Evolutionary conservation across 2,113 vertebrate species (phyloP).

Genomic region (Colaptes auratus): DNA sequence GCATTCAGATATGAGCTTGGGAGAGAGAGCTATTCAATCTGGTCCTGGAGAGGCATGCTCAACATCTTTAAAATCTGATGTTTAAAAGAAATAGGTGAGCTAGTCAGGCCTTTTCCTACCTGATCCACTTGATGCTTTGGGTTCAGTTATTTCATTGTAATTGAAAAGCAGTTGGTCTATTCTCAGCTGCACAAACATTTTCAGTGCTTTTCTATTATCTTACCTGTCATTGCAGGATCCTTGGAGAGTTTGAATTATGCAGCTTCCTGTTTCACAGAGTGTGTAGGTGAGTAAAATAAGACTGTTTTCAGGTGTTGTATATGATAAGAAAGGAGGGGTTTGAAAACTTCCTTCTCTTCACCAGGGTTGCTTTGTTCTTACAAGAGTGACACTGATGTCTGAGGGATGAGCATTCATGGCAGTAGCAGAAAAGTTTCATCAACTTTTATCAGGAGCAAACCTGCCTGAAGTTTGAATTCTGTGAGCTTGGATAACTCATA

Average conservation of each 20-base stretch:
- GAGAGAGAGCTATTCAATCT: not conserved
- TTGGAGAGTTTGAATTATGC: not conserved
- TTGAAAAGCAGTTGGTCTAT: not conserved
- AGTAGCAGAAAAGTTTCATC: not conserved
- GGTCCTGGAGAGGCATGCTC: not conserved
- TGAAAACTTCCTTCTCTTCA: not conserved
- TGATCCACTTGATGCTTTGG: not conserved
- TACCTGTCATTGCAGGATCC: conserved; percentile 41
- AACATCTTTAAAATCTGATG: not conserved
- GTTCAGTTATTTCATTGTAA: not conserved
- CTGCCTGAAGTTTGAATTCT: not conserved
- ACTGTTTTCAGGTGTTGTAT: not conserved
- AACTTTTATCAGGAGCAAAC: not conserved
- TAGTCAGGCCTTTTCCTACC: too few species aligned
- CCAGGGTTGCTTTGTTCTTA: not conserved
- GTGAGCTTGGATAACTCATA: not conserved
- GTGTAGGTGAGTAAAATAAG: conserved; percentile 26
- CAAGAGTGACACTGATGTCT: not conserved
- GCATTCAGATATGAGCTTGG: not conserved
- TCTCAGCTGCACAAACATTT: not conserved
- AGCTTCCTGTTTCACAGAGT: conserved; percentile 2
- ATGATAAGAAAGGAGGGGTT: not conserved
- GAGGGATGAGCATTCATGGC: not conserved
- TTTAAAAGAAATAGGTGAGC: not conserved
- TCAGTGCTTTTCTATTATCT: not conserved